A percentile compares a stretch with the other conserved stretches of the same genome.
Conservation (phyloP, 2,113 vertebrate genomes). For the Craseonycteris thonglongyai region DNA sequence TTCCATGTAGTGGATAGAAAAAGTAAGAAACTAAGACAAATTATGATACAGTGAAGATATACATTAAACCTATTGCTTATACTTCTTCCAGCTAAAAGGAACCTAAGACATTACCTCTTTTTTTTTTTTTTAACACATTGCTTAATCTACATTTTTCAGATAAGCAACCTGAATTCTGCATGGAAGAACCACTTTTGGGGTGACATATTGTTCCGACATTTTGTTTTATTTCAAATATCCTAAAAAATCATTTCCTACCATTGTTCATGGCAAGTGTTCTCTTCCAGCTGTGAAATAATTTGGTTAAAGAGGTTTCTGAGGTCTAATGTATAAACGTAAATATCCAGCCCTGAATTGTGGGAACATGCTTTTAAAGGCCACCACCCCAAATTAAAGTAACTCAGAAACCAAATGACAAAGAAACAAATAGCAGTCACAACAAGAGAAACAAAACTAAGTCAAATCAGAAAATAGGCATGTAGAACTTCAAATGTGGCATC, state of each 20-base stretch:
- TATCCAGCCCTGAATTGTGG: not conserved
- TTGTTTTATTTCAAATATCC: not conserved
- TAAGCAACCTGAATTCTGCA: not conserved
- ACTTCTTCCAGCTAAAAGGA: not conserved
- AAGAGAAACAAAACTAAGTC: not conserved
- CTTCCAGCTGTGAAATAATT: not conserved
- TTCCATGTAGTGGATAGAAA: not conserved
- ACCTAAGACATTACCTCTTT: not conserved
- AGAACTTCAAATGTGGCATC: not conserved
- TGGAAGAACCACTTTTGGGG: not conserved
- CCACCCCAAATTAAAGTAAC: not conserved
- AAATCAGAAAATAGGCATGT: not conserved
- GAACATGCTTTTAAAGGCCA: not conserved
- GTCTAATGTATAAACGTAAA: not conserved
- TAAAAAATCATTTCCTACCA: not conserved
- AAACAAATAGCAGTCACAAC: not conserved
- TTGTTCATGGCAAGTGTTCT: not conserved
- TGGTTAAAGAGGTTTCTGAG: not conserved
- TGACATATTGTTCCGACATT: not conserved
- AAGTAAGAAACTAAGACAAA: not conserved
- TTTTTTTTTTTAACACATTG: too few relatives aligned
- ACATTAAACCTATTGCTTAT: not conserved
- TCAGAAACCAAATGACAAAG: not conserved
- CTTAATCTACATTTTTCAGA: not conserved
- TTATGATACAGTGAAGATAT: not conserved